Conservation (phyloP, 2,888 invertebrate genomes). For the Parnassius mnemosyne region DNA sequence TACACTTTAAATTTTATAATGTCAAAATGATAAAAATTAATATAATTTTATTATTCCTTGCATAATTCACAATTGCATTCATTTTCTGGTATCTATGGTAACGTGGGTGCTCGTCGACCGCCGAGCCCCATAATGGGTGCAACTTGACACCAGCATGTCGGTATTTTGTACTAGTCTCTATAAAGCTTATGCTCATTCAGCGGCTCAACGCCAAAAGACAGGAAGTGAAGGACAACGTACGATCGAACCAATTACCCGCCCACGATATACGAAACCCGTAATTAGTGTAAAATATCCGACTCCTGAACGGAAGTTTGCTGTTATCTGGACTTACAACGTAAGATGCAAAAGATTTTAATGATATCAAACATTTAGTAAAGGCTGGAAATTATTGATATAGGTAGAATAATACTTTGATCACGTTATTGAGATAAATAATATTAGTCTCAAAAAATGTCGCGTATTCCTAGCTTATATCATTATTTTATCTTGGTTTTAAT, state of each 20-base stretch:
- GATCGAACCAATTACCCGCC: conserved; percentile 77
- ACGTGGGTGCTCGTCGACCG: conserved; percentile 65
- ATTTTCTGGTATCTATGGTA: conserved; percentile 29
- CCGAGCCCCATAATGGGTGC: conserved; percentile 50
- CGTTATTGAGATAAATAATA: no score
- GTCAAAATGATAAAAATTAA: no score
- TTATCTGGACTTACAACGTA: conserved; percentile 28
- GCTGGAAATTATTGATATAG: not conserved
- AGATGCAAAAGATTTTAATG: conserved; percentile 12
- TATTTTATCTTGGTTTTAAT: no score
- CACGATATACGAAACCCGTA: conserved; percentile 74
- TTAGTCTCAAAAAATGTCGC: no score
- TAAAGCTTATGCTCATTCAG: conserved; percentile 50
- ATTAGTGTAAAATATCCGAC: conserved; percentile 74
- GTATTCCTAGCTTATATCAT: no score
- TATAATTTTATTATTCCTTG: conserved; percentile 10
- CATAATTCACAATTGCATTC: conserved; percentile 20
- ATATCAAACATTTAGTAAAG: not conserved
- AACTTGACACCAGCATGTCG: conserved; percentile 63
- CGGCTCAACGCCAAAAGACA: conserved; percentile 62
- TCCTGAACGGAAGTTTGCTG: conserved; percentile 57
- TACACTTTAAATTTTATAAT: no score
- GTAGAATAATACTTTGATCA: no score
- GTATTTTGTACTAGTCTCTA: conserved; percentile 55
- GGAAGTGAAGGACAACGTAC: conserved; percentile 73